Base-by-base conservation (phyloP, 2,797 vertebrate species). In the Gadopsis bispinosus region DNA sequence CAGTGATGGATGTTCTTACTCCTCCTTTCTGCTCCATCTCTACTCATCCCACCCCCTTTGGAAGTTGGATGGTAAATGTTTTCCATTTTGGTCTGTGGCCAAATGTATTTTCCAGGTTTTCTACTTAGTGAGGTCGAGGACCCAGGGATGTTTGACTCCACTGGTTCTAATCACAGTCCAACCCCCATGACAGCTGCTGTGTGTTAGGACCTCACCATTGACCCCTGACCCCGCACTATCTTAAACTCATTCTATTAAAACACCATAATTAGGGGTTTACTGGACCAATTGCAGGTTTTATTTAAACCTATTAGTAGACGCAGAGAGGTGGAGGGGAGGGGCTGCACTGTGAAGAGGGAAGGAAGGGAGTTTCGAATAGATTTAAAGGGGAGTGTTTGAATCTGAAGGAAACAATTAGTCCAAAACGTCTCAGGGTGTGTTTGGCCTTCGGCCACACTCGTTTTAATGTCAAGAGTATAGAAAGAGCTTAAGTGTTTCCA, bases 211-310 rank as follows among this genome's bases (percentile, higher is more conserved):
- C 95, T 93, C 93, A n/a, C 91, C 81, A 68, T 80, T 94, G 96
- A 97, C 96, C 96, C 92, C 86, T 95, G 91, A 93, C 94, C 96
- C 94, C 80, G 66, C 54, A 81, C 73, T 86, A 96, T 95, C 94
- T 95, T 94, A 95, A 95, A 96, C 94, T 95, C 91, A 95, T 96
- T 95, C 95, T 96, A 96, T 96, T 96, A 96, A 97, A 97, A 97
- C 93, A 93, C 94, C 92, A 92, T 97, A 96, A 97, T 97, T 95
- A 97, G 95, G 95, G 95, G 94, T 97, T 97, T 96, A 96, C 95
- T 96, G 95, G 93, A 94, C 92, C 96, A 96, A 95, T 95, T 96
- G 94, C 93, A 95, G 95, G 92, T 96, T 97, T 97, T 96, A 96
- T 96, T 96, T 96, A 96, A 95, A 95, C 92, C 92, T 95, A 92